Conservation (phyloP, 2,113 vertebrate genomes). For the Collichthys lucidus region DNA sequence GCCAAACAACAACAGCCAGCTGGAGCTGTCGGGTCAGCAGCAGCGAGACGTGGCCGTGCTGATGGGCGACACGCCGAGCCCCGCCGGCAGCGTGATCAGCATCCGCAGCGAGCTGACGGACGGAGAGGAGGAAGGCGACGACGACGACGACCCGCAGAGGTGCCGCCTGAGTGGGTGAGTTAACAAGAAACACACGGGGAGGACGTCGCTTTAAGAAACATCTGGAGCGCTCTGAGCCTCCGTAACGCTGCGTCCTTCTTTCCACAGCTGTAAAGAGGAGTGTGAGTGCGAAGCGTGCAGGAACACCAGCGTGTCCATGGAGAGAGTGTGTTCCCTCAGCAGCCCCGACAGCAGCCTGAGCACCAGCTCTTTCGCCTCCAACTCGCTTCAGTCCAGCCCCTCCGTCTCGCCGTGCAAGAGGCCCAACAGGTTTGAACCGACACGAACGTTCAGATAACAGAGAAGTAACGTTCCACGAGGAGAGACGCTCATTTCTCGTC, state of each 20-base stretch:
- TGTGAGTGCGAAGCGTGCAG: slow-evolving; percentile 95
- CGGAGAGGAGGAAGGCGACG: slow-evolving; percentile 87
- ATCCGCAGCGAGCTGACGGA: slow-evolving; percentile 90
- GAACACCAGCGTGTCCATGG: slow-evolving; percentile 91
- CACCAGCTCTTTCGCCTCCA: slow-evolving; percentile 90
- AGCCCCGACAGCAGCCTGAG: slow-evolving; percentile 98
- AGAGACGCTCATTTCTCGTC: neutral
- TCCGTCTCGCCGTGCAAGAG: slow-evolving; percentile 91
- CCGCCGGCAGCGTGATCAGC: slow-evolving; percentile 92
- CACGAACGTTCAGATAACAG: too few relatives aligned
- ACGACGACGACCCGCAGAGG: slow-evolving; percentile 77
- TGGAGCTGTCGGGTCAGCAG: slow-evolving; percentile 68
- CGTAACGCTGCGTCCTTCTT: neutral
- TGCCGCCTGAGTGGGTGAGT: slow-evolving; percentile 89
- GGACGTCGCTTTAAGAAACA: neutral
- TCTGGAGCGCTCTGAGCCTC: neutral
- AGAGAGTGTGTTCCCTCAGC: slow-evolving; percentile 95
- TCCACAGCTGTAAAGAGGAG: slow-evolving; percentile 89
- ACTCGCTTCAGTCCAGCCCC: slow-evolving; percentile 92
- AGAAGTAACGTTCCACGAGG: too few relatives aligned
- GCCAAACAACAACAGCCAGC: slow-evolving; percentile 76
- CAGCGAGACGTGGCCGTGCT: slow-evolving; percentile 83
- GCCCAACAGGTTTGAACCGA: slow-evolving; percentile 87
- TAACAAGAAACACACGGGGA: slow-evolving; percentile 1
- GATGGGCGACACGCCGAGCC: slow-evolving; percentile 91